phyloP scores from a whole-genome alignment of 1,140 invertebrate species.

The Schlechtendalia chinensis region DNA sequence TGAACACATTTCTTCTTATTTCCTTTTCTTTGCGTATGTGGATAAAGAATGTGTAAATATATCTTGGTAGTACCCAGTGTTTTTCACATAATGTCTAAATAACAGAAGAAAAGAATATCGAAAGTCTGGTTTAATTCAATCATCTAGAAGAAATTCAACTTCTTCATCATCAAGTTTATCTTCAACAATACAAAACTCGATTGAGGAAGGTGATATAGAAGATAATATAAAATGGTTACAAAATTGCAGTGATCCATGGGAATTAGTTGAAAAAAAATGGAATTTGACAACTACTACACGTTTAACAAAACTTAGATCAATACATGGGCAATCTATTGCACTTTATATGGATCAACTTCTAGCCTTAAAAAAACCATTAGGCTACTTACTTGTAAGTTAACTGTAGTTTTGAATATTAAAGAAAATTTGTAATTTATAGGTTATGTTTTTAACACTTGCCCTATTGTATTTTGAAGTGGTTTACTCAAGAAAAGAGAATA shows the following conservation, averaged over 20 bases:
- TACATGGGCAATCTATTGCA: neutral
- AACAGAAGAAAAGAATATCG: neutral
- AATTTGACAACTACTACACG: neutral
- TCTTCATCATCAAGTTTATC: neutral
- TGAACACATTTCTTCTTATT: too few species aligned
- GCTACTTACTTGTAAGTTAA: conserved; percentile 10
- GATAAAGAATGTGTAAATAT: too few species aligned
- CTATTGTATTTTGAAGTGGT: neutral
- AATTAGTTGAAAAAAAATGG: neutral
- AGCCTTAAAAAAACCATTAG: conserved; percentile 3
- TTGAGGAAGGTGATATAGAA: neutral
- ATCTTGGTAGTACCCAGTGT: too few species aligned
- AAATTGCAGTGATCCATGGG: neutral
- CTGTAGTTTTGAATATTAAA: too few species aligned
- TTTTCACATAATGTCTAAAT: too few species aligned
- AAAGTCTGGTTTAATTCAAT: neutral
- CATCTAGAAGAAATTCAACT: neutral
- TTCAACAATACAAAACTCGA: neutral
- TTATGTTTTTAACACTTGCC: neutral
- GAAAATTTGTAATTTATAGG: neutral
- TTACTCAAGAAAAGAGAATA: neutral
- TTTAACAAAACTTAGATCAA: neutral
- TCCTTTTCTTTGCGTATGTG: too few species aligned
- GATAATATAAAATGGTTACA: neutral
- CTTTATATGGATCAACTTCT: neutral